phyloP scores from a whole-genome alignment of 1,140 invertebrate genomes.

The Leucophenga varia region DNA sequence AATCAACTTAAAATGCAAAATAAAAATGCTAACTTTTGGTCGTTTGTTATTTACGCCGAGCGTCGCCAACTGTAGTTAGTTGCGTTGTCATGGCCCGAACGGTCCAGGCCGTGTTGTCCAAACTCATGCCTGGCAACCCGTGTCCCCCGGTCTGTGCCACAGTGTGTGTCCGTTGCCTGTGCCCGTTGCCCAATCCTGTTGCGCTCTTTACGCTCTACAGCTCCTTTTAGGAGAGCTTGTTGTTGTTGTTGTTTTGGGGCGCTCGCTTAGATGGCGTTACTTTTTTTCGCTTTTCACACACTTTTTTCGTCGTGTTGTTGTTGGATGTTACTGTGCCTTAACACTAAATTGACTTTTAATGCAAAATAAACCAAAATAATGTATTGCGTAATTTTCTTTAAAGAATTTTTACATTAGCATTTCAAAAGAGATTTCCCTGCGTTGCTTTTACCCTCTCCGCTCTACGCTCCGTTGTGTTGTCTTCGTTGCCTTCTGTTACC shows the following conservation, averaged over 20 bases:
- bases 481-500: too few species aligned
- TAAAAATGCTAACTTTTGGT: slow-evolving; percentile 34
- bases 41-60: slow-evolving; percentile 38
- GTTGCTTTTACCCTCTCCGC: too few species aligned
- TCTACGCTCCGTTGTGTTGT: too few species aligned
- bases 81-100: slow-evolving; percentile 43
- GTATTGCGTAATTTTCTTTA: slow-evolving; percentile 54
- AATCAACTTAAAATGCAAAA: slow-evolving; percentile 51
- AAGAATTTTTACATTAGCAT: slow-evolving; percentile 53
- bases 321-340: slow-evolving; percentile 31
- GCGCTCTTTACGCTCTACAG: slow-evolving; percentile 38
- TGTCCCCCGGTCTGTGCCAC: slow-evolving; percentile 9
- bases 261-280: slow-evolving; percentile 22
- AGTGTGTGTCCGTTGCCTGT: neutral
- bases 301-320: slow-evolving; percentile 9
- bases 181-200: slow-evolving; percentile 38
- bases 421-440: slow-evolving; percentile 49
- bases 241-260: slow-evolving; percentile 9
- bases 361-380: slow-evolving; percentile 54
- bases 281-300: slow-evolving; percentile 29
- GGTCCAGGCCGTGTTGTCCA: slow-evolving; percentile 7
- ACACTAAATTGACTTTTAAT: slow-evolving; percentile 54
- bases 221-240: slow-evolving; percentile 25
- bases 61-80: slow-evolving; percentile 36
- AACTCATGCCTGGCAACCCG: slow-evolving; percentile 14